Evolutionary conservation across 2,888 invertebrate species (phyloP).

Genomic region (Loripinus fragilis): DNA sequence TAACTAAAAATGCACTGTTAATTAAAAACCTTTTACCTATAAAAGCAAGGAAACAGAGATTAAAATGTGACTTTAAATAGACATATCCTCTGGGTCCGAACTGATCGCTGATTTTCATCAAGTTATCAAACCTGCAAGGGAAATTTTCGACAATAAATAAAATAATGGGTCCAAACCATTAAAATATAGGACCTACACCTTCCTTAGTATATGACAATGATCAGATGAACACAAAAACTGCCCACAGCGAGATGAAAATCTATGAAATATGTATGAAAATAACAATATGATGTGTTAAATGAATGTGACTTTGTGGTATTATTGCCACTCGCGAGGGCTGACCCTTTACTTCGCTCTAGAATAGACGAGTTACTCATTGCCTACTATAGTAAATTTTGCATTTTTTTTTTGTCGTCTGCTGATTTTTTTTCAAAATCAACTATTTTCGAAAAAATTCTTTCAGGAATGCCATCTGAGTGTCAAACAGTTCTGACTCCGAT

Average conservation of each 20-base stretch:
- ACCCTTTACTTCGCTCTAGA: no score
- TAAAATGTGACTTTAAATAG: no score
- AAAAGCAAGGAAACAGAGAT: neutral
- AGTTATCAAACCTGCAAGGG: neutral
- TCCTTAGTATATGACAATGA: neutral
- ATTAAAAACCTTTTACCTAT: no score
- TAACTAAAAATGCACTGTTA: no score
- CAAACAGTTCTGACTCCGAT: no score
- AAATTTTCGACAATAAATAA: slow-evolving; percentile 9
- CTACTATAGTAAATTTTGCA: no score
- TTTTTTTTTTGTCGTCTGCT: no score
- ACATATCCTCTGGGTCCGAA: neutral
- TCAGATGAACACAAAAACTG: slow-evolving; percentile 2
- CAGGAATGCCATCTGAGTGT: no score
- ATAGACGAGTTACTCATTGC: no score
- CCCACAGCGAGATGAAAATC: slow-evolving; percentile 11
- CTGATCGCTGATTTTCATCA: slow-evolving; percentile 1
- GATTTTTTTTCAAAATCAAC: no score
- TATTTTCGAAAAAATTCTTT: no score
- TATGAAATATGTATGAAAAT: slow-evolving; percentile 11
- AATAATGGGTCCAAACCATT: slow-evolving; percentile 14
- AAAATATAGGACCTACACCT: neutral
- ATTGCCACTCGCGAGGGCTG: neutral
- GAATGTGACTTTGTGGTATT: neutral
- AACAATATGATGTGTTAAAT: slow-evolving; percentile 5